These are phyloP conservation scores for Diabrotica balteata DNA, from an alignment of 2,888 invertebrate genomes.

Conservation along the genomic window DNA sequence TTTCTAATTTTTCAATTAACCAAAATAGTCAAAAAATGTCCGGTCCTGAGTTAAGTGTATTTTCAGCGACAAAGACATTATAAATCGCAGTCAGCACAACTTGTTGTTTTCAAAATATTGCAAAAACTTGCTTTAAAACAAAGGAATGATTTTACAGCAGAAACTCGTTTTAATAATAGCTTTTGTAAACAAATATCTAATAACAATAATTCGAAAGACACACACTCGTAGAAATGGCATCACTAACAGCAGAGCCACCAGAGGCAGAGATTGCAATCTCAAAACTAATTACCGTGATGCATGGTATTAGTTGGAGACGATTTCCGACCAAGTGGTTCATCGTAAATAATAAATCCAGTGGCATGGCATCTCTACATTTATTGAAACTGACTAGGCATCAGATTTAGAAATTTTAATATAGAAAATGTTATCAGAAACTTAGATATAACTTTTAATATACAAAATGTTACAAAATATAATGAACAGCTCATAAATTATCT, in stretches of 20 bases:
- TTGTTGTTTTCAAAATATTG: too few species aligned
- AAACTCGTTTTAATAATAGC: slow-evolving; percentile 2
- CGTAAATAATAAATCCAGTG: slow-evolving; percentile 43
- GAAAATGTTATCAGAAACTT: too few species aligned
- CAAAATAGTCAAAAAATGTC: too few species aligned
- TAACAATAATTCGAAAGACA: slow-evolving; percentile 33
- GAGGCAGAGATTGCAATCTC: slow-evolving; percentile 38
- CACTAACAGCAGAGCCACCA: slow-evolving; percentile 11
- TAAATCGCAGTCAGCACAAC: too few species aligned
- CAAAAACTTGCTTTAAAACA: too few species aligned
- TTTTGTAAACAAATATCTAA: slow-evolving; percentile 17
- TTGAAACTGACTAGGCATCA: background rate
- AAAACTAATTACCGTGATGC: slow-evolving; percentile 43
- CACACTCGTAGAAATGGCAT: slow-evolving; percentile 15
- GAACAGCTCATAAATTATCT: too few species aligned
- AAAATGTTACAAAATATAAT: too few species aligned
- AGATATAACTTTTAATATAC: too few species aligned
- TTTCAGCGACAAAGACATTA: too few species aligned
- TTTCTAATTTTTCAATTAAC: too few species aligned
- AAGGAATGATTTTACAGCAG: background rate
- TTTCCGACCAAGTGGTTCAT: slow-evolving; percentile 38
- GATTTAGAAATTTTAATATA: too few species aligned
- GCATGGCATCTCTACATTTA: slow-evolving; percentile 2
- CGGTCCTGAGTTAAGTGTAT: too few species aligned
- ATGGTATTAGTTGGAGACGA: slow-evolving; percentile 44